Evolutionary conservation across 2,888 invertebrate genomes (phyloP).

Genomic region (Campoplex capitator): DNA sequence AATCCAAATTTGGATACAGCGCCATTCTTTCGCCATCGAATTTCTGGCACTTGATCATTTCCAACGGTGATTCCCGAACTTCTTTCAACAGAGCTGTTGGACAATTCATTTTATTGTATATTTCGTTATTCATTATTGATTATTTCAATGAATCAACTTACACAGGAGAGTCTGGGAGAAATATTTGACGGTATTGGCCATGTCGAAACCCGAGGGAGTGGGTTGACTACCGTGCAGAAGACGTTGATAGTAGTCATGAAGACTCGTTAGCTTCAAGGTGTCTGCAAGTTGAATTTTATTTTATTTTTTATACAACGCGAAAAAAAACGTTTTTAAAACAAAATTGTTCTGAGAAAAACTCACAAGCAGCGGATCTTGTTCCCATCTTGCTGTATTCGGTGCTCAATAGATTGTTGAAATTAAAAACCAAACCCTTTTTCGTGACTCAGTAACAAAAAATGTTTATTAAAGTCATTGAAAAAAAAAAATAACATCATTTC

Average conservation of each 20-base stretch:
- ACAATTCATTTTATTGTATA: not conserved
- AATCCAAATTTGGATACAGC: conserved; percentile 98
- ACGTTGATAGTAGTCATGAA: conserved; percentile 98
- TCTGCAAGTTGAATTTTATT: conserved; percentile 87
- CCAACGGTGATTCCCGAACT: conserved; percentile 96
- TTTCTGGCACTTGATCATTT: conserved; percentile 95
- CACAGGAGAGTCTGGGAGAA: conserved; percentile 98
- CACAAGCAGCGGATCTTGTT: conserved; percentile 97
- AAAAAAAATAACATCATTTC: not conserved
- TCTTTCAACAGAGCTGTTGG: conserved; percentile 96
- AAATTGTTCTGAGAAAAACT: conserved; percentile 85
- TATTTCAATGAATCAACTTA: conserved; percentile 86
- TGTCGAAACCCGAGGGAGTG: conserved; percentile 96
- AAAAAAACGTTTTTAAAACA: not conserved
- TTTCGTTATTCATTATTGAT: not conserved
- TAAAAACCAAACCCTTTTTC: not conserved
- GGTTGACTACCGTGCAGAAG: conserved; percentile 96
- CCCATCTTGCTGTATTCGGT: conserved; percentile 88
- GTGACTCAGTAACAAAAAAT: not conserved
- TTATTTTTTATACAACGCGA: not conserved
- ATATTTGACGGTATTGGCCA: conserved; percentile 98
- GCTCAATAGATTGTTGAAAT: conserved; percentile 18
- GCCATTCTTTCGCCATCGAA: conserved; percentile 94
- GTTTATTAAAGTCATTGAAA: not conserved
- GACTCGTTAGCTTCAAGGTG: conserved; percentile 98